A percentile compares a stretch with the other conserved stretches of the same genome.
phyloP scores from a whole-genome alignment of 2,113 vertebrate genomes.

The Callocephalon fimbriatum region DNA sequence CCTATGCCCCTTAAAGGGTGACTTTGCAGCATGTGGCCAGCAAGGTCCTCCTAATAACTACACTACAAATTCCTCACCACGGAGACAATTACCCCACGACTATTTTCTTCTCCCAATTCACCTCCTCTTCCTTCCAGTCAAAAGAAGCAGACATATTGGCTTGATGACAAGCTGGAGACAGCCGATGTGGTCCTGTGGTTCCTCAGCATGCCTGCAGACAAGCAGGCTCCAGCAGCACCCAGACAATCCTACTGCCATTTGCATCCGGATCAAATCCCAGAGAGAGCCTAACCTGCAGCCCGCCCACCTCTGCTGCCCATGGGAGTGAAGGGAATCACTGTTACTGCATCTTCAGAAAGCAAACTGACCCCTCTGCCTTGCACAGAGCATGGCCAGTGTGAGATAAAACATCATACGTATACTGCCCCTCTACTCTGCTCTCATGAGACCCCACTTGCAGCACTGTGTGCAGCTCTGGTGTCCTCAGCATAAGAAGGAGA shows the following conservation, averaged over 20 bases:
- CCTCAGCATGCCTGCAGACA: background rate
- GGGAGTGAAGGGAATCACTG: fast-evolving
- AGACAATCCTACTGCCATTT: background rate
- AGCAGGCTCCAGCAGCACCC: background rate
- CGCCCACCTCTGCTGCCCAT: background rate
- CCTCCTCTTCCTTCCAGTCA: background rate
- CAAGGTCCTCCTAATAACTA: background rate
- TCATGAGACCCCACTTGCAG: background rate
- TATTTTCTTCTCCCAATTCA: background rate
- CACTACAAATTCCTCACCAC: background rate
- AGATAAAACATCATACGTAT: background rate
- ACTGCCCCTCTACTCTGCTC: too few species aligned
- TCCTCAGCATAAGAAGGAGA: background rate
- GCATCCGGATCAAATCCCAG: background rate
- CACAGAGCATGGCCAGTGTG: background rate
- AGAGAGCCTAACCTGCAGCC: background rate
- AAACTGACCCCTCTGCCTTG: background rate
- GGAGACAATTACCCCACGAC: background rate
- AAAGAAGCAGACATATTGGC: background rate
- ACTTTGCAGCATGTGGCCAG: background rate
- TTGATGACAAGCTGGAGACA: background rate
- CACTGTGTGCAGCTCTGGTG: background rate
- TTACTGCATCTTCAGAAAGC: background rate
- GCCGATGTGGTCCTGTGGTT: fast-evolving
- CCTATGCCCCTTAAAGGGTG: background rate